These are phyloP conservation scores for Misgurnus anguillicaudatus DNA, from an alignment of 2,113 vertebrate species.

Conservation along the genomic window DNA sequence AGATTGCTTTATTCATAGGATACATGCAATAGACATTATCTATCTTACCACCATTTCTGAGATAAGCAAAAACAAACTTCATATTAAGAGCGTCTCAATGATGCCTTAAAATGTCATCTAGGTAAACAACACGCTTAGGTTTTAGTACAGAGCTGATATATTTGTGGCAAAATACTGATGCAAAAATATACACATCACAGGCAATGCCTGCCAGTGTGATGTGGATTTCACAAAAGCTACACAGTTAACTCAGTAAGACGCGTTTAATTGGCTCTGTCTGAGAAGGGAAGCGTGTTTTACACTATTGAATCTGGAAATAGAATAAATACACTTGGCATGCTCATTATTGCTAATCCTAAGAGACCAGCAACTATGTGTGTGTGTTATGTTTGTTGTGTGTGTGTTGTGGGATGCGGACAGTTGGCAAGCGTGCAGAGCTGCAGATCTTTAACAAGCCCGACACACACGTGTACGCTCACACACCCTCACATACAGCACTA, in stretches of 20 bases:
- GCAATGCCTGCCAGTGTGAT: not conserved
- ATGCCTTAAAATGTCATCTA: slow-evolving; percentile 1
- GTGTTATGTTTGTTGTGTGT: slow-evolving; percentile 44
- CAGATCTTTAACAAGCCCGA: slow-evolving; percentile 74
- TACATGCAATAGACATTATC: not conserved
- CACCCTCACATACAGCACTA: slow-evolving; percentile 65
- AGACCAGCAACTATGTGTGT: slow-evolving; percentile 26
- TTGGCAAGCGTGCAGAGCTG: slow-evolving; percentile 67
- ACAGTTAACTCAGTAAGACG: slow-evolving; percentile 8
- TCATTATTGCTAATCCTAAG: slow-evolving; percentile 49
- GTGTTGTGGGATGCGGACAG: slow-evolving; percentile 68
- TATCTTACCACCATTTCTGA: not conserved
- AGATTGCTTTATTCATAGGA: no score
- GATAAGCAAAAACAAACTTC: not conserved
- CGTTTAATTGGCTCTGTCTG: slow-evolving; percentile 44
- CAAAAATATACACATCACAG: slow-evolving; percentile 10
- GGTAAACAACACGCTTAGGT: not conserved
- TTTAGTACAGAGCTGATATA: not conserved
- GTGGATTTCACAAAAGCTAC: slow-evolving; percentile 23
- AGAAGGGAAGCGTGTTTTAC: slow-evolving; percentile 42
- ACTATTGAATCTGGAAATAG: slow-evolving; percentile 51
- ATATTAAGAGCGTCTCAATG: not conserved
- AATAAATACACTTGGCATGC: slow-evolving; percentile 47
- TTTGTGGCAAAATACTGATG: not conserved
- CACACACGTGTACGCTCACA: slow-evolving; percentile 67